Evolutionary conservation across 2,797 vertebrate genomes (phyloP).

Genomic region (Enteromius mattozi): DNA sequence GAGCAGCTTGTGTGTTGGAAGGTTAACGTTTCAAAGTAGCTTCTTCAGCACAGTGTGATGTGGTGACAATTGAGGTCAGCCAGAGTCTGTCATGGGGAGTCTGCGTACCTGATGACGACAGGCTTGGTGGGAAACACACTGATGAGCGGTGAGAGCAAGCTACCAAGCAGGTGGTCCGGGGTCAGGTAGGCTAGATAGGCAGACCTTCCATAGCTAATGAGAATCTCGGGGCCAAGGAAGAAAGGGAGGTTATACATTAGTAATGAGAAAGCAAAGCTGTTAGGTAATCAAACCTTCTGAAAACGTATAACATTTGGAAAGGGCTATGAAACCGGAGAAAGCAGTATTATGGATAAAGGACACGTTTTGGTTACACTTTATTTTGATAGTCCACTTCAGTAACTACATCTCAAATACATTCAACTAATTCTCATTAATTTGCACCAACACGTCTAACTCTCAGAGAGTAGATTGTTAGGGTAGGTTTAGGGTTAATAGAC

Average conservation of each 20-base stretch:
- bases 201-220: conserved; percentile 34
- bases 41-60: conserved; percentile 3
- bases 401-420: too few relatives aligned
- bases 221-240: not conserved
- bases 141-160: conserved; percentile 4
- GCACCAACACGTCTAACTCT: too few relatives aligned
- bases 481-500: too few relatives aligned
- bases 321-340: not conserved
- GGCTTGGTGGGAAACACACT: conserved; percentile 28
- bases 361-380: not conserved
- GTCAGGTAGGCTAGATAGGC: conserved; percentile 22
- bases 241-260: conserved; percentile 12
- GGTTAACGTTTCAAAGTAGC: not conserved
- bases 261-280: conserved; percentile 21
- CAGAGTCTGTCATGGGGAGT: conserved; percentile 2
- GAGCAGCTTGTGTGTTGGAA: not conserved
- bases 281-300: not conserved
- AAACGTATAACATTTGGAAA: not conserved
- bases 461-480: too few relatives aligned
- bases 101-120: not conserved
- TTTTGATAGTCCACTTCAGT: too few relatives aligned
- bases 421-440: too few relatives aligned
- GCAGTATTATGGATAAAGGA: not conserved
- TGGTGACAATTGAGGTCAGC: conserved; percentile 29
- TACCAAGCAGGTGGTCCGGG: conserved; percentile 20